Conservation (phyloP, 2,888 invertebrate genomes). For the Hecatera dysodea region DNA sequence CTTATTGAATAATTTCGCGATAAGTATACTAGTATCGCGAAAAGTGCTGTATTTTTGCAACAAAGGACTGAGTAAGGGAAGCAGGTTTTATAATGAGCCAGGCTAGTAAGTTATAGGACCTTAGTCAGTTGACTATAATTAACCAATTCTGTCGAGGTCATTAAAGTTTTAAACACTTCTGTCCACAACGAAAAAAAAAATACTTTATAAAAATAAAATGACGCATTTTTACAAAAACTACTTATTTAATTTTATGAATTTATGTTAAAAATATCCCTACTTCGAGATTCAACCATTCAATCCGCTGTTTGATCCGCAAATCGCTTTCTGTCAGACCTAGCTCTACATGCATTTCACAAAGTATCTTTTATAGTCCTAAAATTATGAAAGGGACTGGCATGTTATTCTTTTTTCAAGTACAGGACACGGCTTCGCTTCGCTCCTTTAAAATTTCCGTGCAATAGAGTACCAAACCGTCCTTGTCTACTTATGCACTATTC, state of each 20-base stretch:
- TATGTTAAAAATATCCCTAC: not conserved
- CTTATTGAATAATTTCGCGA: not conserved
- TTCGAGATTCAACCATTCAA: not conserved
- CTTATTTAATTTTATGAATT: not conserved
- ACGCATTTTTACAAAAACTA: too few species aligned
- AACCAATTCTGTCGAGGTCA: too few species aligned
- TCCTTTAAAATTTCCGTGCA: constrained; percentile 54
- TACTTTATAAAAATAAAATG: too few species aligned
- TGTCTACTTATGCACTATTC: constrained; percentile 48
- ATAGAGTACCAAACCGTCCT: constrained; percentile 45
- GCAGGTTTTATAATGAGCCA: not conserved
- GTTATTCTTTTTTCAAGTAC: constrained; percentile 46
- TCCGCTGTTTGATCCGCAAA: not conserved
- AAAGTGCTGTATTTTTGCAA: not conserved
- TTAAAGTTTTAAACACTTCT: too few species aligned
- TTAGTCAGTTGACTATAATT: too few species aligned
- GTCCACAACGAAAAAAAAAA: too few species aligned
- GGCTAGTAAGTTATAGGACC: too few species aligned
- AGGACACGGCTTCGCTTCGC: constrained; percentile 28
- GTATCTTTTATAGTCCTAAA: constrained; percentile 61
- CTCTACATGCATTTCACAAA: constrained; percentile 55
- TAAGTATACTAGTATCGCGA: too few species aligned
- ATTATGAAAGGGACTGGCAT: constrained; percentile 50
- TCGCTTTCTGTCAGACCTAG: constrained; percentile 5
- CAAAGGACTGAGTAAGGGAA: not conserved